These are phyloP conservation scores for Oreonectes daqikongensis DNA, from an alignment of 2,797 vertebrate species.

Conservation along the genomic window DNA sequence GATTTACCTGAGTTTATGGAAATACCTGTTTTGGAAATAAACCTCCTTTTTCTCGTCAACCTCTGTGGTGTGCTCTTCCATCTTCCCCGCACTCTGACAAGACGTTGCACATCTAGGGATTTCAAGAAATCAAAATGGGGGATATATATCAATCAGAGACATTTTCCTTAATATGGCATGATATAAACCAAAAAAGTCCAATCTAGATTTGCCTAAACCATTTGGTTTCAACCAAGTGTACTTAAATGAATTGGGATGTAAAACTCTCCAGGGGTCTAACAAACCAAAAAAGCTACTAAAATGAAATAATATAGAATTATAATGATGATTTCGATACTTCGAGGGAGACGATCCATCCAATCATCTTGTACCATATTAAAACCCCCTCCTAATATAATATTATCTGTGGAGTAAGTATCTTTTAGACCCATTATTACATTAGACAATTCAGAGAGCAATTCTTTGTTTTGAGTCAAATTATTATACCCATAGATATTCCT, in stretches of 20 bases:
- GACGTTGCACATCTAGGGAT: too few species aligned
- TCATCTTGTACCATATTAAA: constrained; percentile 9
- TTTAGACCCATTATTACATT: background rate
- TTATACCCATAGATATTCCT: constrained; percentile 14
- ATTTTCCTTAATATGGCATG: background rate
- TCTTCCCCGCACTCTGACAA: too few species aligned
- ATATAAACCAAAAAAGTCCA: background rate
- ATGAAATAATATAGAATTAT: background rate
- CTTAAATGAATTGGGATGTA: background rate
- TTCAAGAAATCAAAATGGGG: too few species aligned
- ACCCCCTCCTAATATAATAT: constrained; percentile 3
- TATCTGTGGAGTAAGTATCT: background rate
- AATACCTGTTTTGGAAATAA: too few species aligned
- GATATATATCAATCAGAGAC: background rate
- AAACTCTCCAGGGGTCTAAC: background rate
- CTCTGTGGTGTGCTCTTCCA: too few species aligned
- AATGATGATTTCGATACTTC: background rate
- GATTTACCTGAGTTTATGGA: too few species aligned
- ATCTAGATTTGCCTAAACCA: background rate
- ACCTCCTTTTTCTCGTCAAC: too few species aligned
- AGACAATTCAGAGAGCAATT: background rate
- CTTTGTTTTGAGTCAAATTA: constrained; percentile 4
- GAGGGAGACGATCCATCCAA: background rate
- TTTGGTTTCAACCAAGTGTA: constrained; percentile 15
- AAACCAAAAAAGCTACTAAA: background rate